These are phyloP conservation scores for Heliothis subflexa DNA, from an alignment of 1,140 invertebrate genomes.

Conservation along the genomic window DNA sequence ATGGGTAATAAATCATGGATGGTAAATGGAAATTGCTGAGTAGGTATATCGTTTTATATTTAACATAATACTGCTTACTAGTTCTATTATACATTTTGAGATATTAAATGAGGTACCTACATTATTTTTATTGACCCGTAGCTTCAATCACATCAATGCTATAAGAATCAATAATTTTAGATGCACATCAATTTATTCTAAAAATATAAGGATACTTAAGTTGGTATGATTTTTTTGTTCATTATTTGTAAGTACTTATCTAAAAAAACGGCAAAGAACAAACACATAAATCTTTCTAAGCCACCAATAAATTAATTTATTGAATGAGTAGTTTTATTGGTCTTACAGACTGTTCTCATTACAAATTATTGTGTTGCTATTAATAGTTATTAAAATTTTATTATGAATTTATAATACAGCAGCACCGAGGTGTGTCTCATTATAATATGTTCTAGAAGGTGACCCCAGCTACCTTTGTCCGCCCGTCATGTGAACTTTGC, in stretches of 20 bases:
- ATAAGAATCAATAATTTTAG: background rate
- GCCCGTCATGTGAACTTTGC: slow-evolving; percentile 23
- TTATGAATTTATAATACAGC: background rate
- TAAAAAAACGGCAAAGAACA: too few relatives aligned
- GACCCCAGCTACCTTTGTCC: slow-evolving; percentile 32
- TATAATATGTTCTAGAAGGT: slow-evolving; percentile 25
- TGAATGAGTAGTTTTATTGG: too few relatives aligned
- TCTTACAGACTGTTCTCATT: too few relatives aligned
- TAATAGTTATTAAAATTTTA: background rate
- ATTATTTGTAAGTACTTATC: too few relatives aligned
- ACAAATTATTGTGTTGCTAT: background rate
- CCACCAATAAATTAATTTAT: too few relatives aligned
- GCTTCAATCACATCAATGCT: slow-evolving; percentile 17
- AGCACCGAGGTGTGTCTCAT: background rate
- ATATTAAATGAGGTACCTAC: background rate
- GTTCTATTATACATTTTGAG: background rate
- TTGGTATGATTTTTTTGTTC: too few relatives aligned
- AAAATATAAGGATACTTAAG: too few relatives aligned
- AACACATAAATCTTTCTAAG: too few relatives aligned
- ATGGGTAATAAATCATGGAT: background rate
- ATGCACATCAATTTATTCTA: background rate
- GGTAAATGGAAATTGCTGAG: background rate
- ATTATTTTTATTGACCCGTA: background rate
- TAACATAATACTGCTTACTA: too few relatives aligned
- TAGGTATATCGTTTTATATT: too few relatives aligned